Base-by-base conservation (phyloP, 2,888 invertebrate species). In the Asteroscopus sphinx region DNA sequence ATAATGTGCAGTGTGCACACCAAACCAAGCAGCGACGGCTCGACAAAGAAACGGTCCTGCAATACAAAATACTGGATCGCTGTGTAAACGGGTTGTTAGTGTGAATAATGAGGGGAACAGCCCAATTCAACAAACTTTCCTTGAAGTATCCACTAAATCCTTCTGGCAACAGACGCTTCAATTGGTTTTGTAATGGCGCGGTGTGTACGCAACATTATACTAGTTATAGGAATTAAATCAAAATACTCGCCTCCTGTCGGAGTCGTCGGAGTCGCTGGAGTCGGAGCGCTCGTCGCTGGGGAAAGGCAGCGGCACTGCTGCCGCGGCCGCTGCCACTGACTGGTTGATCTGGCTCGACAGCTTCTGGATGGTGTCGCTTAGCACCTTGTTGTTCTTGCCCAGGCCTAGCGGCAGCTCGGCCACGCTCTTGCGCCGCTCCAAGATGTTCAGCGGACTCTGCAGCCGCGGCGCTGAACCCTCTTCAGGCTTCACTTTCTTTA, bases 321-420 rank as follows among this genome's bases (percentile, higher is more conserved):
- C 88, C 6, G 89, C 87, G 8, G 83, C 88, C 13, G 90, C 87
- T 2, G 86, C 89, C 15, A 82, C 83, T 1, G 92, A 83, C 73
- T 94, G 94, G 67, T 93, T 94, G 56, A 95, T 94, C 75, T 95
- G 94, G 73, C 94, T 94, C 13, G 94, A 94, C 28, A 96, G 80
- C 77, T 96, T 96, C 82, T 95, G 96, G 77, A 96, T 96, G 0
- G 95, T 96, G 65, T 96, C 96, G 67, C 95, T 95, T 9, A 96
- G 82, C 32, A 95, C 95, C 73, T 95, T 95, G 61, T 95, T 96
- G 69, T 95, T 96, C 77, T 94, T 94, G 15, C 92, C 93, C 7
- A 86, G 84, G 32, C 77, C 81, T n/a, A 92, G 68, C 2, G 91
- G 83, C 35, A 93, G 65, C 26, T 94, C 94, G 0, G 91, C 89